phyloP scores from a whole-genome alignment of 1,140 invertebrate genomes.

The Bemisia tabaci region DNA sequence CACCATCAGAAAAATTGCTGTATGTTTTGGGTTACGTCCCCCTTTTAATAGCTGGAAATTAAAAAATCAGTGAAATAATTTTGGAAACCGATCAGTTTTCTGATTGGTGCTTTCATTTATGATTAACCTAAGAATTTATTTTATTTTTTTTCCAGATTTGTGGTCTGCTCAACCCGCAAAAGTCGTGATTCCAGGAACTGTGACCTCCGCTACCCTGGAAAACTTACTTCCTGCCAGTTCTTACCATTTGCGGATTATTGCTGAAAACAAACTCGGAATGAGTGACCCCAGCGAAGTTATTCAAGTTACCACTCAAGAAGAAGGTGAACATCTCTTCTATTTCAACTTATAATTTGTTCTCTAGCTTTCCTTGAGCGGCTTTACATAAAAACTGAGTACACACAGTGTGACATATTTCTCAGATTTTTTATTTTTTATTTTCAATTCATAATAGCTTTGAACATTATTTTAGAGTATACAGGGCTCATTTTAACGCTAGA shows the following conservation, averaged over 20 bases:
- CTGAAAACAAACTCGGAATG: slow-evolving; percentile 72
- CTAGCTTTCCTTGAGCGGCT: too few relatives aligned
- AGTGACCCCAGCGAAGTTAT: slow-evolving; percentile 75
- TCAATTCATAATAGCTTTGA: too few relatives aligned
- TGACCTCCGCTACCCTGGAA: slow-evolving; percentile 59
- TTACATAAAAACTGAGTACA: background rate
- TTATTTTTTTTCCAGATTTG: slow-evolving; percentile 44
- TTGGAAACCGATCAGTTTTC: too few relatives aligned
- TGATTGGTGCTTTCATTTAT: too few relatives aligned
- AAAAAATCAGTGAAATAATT: too few relatives aligned
- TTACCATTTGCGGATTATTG: slow-evolving; percentile 81
- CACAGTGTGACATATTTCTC: background rate
- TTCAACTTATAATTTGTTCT: background rate
- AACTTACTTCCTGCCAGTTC: slow-evolving; percentile 70
- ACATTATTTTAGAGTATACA: too few relatives aligned
- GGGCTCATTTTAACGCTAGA: too few relatives aligned
- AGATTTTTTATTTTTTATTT: too few relatives aligned
- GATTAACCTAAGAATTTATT: too few relatives aligned
- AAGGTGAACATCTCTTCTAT: slow-evolving; percentile 43
- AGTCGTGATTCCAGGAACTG: slow-evolving; percentile 59
- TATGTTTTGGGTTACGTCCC: too few relatives aligned
- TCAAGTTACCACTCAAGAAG: slow-evolving; percentile 66
- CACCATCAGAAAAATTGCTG: too few relatives aligned
- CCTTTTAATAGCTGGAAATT: too few relatives aligned
- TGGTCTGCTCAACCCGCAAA: slow-evolving; percentile 63